Base-by-base conservation (phyloP, 2,888 invertebrate genomes). In the Brachyptera risi region DNA sequence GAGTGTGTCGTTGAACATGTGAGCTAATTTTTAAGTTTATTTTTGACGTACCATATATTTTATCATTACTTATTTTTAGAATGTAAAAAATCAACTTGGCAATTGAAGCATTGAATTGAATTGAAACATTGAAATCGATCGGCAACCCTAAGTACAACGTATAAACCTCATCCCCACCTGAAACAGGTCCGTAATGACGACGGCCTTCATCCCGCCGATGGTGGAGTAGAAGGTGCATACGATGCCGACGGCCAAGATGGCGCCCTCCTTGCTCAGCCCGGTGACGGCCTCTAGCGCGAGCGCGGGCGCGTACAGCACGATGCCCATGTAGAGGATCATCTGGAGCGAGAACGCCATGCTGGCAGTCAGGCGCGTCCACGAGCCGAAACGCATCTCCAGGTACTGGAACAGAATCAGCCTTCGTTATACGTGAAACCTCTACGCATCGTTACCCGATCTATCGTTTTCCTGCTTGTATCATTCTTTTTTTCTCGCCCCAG, bases 241-340 rank as follows among this genome's bases (percentile, higher is more conserved):
- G 49, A 88, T 71, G 1, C 80, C 90, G 59, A 90, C 85, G 0
- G 83, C 80, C 60, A 92, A 73, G 66, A 93, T 88, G 1, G 92
- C 90, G 65, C 83, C 78, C 26, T 83, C 73, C 75, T 86, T 83
- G 63, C 84, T 83, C 5, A 92, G 76, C n/a, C 90, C 90, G 1
- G 92, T 92, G 27, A 92, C 87, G 1, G 95, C 85, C 73, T 90
- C 90, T 19, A 97, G 74, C 0, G 96, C 95, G 66, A 97, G 79
- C 0, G 96, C 90, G 1, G 97, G 96, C 0, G 96, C 96, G 74
- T 92, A 97, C 7, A 97, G 76, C 17, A 95, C 96, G 68, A 97
- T 90, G 1, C 95, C 91, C 80, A 91, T 92, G 69, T 92, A 92
- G 19, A 93, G 78, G 67, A 94, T 83, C 88, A 95, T 91, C 78